Evolutionary conservation across 2,113 vertebrate species (phyloP), one percentile per base, ranked within the genome.

Genomic region (Bubalus kerabau): DNA sequence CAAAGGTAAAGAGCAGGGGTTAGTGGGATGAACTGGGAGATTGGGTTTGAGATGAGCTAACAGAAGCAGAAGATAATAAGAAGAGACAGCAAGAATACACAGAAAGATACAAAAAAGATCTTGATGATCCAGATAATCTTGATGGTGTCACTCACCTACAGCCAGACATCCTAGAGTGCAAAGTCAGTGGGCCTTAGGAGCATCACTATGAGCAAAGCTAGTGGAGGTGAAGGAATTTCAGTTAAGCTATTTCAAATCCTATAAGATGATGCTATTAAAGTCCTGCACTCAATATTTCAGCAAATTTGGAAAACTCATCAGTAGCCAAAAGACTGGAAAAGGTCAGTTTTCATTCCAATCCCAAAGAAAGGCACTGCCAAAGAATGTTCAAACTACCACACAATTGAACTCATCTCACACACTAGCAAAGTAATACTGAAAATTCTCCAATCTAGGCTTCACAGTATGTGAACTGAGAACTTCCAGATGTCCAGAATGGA

Each of bases 1-100:
- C 11, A 74, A 74, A 74, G 36, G 67, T 11, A 5, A 40, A 74
- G 36, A 74, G 36, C 0, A 0, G 36, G 2, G n/a, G 36, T 0
- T 40, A 74, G 67, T 23, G 36, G 19, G 21, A 74, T 74, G 67
- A 74, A 74, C n/a, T 24, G 67, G 21, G 67, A 74, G 19, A 40
- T 2, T 74, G 19, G 10, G 36, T 40, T 74, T 74, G 67, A 24
- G 2, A 23, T 24, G 67, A 74, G 19, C 36, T 13, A 74, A 74
- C 67, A 74, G 21, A 74, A 74, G 67, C 19, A 71, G 19, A 40
- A 24, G 67, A 71, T 71, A 40, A 13, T 74, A 74, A 74, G 67
- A 74, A 40, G 11, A 74, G 36, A 12, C 10, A 74, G 19, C 36
- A 74, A 74, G 21, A 13, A 6, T 24, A 10, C n/a, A 74, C 19